Evolutionary conservation across 2,888 invertebrate species (phyloP).

Genomic region (Smittia sp.): DNA sequence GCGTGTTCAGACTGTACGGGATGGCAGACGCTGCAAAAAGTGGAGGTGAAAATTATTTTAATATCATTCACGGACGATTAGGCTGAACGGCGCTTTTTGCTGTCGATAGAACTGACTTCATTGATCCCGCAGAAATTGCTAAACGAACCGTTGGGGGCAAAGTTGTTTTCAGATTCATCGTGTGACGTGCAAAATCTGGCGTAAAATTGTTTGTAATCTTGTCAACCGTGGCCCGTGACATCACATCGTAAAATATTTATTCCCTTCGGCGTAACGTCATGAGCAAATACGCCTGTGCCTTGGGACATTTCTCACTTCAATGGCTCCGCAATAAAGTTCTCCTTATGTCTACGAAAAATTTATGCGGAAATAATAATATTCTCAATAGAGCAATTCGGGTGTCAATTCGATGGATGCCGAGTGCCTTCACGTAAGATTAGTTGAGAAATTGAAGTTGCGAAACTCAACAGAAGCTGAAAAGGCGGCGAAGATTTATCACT

Average conservation of each 20-base stretch:
- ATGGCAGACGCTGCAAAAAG: slow-evolving; percentile 47
- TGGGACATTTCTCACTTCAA: not conserved
- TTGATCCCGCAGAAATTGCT: too few species aligned
- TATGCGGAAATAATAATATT: slow-evolving; percentile 23
- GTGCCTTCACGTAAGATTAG: slow-evolving; percentile 11
- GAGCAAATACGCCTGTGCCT: not conserved
- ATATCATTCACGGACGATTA: slow-evolving; percentile 25
- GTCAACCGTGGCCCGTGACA: not conserved
- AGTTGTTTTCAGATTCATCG: not conserved
- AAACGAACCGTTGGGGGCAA: too few species aligned
- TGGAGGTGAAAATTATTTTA: slow-evolving; percentile 10
- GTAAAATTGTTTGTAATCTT: not conserved
- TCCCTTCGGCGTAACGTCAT: too few species aligned
- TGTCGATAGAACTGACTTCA: too few species aligned
- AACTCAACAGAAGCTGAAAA: not conserved
- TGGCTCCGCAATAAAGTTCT: not conserved
- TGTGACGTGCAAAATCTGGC: not conserved
- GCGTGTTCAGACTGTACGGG: slow-evolving; percentile 58
- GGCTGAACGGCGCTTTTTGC: not conserved
- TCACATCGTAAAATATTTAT: too few species aligned
- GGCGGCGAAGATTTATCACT: not conserved
- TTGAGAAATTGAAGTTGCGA: not conserved
- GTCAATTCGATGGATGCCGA: not conserved
- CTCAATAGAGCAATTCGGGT: slow-evolving; percentile 26
- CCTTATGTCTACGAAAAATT: not conserved